Base-by-base conservation (phyloP, 2,113 vertebrate genomes). In the Rallus limicola region DNA sequence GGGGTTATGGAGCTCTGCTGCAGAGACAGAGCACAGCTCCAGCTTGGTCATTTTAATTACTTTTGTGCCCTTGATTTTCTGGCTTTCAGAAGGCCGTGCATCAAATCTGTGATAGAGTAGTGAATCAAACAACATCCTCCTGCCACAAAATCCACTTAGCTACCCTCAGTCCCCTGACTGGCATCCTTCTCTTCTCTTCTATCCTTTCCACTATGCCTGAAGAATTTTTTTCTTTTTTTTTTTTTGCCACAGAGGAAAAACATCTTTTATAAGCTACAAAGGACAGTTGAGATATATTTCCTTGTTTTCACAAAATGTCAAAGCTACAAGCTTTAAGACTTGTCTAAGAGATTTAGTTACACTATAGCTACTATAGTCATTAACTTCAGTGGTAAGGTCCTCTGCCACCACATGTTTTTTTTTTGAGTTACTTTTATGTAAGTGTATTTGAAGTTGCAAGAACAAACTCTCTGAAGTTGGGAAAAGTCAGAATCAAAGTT, bases 21-120 rank as follows among this genome's bases (percentile, higher is more conserved):
- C 44, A 36, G 56, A 40, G 21, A 58, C 33, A 1, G 1, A 44
- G 15, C 11, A 46, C 12, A 11, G 23, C 48, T 55, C 0, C 0
- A 18, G 17, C 26, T 69, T 28, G 56, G 71, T 3, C 59, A 11
- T 18, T 34, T 21, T 10, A 75, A 36, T 52, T 11, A 13, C 19
- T 33, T 34, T 16, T 28, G 5, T 65, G 31, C 31, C n/a, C 53
- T 59, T 64, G 56, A 5, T 56, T 7, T 20, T 26, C 53, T 56
- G 62, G 6, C 26, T 90, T 79, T 79, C 58, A 65, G 50, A 65
- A 59, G 36, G 59, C 50, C 1, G 1, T 40, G 21, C 1, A 3
- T 55, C 53, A 52, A 46, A 58, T 31, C 68, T 67, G 24, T 34
- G 80, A 21, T 5, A 56, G 46, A 71, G 16, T 0, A 20, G 19